phyloP scores from a whole-genome alignment of 2,113 vertebrate species.

The Crotalus helleri region DNA sequence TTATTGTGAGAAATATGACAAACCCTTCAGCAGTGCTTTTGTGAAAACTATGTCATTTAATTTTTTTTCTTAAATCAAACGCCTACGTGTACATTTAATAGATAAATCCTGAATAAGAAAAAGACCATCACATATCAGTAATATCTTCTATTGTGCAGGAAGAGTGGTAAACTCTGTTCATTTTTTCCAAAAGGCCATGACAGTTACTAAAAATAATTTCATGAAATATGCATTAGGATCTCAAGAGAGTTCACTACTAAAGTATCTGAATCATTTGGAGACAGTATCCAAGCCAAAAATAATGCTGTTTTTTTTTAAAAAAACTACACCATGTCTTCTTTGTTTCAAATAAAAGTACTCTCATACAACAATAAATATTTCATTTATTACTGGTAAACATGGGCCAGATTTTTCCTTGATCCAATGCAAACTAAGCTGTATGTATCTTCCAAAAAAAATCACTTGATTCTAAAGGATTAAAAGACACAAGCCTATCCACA shows the following conservation, averaged over 20 bases:
- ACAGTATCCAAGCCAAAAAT: background rate
- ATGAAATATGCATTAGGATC: constrained; percentile 39
- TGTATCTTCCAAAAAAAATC: background rate
- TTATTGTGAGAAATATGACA: background rate
- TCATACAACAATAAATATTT: background rate
- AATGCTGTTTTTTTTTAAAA: background rate
- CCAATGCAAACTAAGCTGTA: background rate
- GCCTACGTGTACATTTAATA: background rate
- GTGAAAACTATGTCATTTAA: background rate
- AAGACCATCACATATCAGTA: constrained; percentile 12
- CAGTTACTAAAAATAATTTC: constrained; percentile 52
- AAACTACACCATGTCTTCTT: background rate
- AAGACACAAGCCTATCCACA: background rate
- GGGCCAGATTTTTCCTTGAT: background rate
- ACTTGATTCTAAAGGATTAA: background rate
- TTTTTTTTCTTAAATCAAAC: background rate
- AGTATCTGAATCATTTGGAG: constrained; percentile 2
- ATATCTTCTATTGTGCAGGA: constrained; percentile 31
- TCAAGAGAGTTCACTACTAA: constrained; percentile 40
- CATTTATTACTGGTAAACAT: background rate
- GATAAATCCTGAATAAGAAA: constrained; percentile 5
- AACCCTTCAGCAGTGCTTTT: background rate
- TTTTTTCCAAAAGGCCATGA: constrained; percentile 43
- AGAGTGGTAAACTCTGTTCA: constrained; percentile 31
- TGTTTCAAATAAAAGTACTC: background rate